These are phyloP conservation scores for Crypturellus undulatus DNA, from an alignment of 2,113 vertebrate genomes.

Conservation along the genomic window DNA sequence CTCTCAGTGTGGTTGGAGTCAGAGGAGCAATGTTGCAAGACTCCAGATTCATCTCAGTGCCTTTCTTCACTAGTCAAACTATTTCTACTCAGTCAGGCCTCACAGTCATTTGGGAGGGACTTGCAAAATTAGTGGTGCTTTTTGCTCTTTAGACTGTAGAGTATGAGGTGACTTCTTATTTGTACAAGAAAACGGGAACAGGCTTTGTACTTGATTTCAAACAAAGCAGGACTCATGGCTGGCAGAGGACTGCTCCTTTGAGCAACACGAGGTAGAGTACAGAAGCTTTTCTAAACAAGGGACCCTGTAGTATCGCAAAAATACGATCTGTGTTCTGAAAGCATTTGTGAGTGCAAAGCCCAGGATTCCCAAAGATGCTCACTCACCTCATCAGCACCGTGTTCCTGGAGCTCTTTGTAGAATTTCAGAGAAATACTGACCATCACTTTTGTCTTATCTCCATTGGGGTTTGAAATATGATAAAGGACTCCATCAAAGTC, in stretches of 20 bases:
- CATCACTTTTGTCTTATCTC: constrained; percentile 99
- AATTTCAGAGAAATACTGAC: constrained; percentile 99
- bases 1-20: background rate
- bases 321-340: background rate
- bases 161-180: background rate
- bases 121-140: background rate
- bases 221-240: background rate
- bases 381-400: constrained; percentile 94
- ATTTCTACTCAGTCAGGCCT: background rate
- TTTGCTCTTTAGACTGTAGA: background rate
- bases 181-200: background rate
- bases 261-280: background rate
- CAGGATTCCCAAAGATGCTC: background rate
- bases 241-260: background rate
- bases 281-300: background rate
- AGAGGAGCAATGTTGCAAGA: background rate
- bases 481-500: constrained; percentile 99
- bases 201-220: background rate
- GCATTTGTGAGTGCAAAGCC: background rate
- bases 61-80: background rate
- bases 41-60: background rate
- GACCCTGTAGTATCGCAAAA: background rate
- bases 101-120: background rate
- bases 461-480: constrained; percentile 98
- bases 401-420: constrained; percentile 98